A percentile compares a stretch with the other conserved stretches of the same genome.
Conservation (phyloP, 1,140 invertebrate species). For the Leptestheria dahalacensis region DNA sequence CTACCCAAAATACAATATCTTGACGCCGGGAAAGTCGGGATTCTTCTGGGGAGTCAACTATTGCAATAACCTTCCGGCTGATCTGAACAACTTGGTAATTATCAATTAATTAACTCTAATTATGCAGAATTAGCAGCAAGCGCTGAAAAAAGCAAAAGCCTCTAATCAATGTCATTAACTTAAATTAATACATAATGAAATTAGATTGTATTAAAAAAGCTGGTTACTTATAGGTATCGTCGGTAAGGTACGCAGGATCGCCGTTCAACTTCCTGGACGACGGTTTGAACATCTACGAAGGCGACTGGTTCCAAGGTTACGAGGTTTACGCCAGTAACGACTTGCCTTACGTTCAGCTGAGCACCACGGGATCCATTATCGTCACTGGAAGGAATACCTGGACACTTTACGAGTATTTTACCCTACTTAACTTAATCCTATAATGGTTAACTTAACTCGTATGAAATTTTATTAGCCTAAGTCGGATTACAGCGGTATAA, state of each 20-base stretch:
- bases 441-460: not conserved
- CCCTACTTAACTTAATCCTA: too few species aligned
- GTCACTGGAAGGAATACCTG: conserved; percentile 10
- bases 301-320: conserved; percentile 12
- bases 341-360: not conserved
- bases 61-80: conserved; percentile 1
- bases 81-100: conserved; percentile 11
- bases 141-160: too few species aligned
- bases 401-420: conserved; percentile 14
- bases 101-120: too few species aligned
- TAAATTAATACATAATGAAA: not conserved
- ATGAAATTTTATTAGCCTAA: not conserved
- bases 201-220: too few species aligned
- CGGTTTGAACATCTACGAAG: conserved; percentile 12
- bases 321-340: conserved; percentile 7
- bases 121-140: too few species aligned
- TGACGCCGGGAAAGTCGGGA: not conserved
- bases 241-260: conserved; percentile 13
- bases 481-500: too few species aligned
- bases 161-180: not conserved
- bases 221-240: conserved; percentile 12
- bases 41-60: conserved; percentile 14
- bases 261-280: conserved; percentile 12
- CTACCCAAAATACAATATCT: conserved; percentile 6
- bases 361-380: not conserved